These are phyloP conservation scores for Plebejus argus DNA, from an alignment of 2,888 invertebrate genomes.

Conservation along the genomic window DNA sequence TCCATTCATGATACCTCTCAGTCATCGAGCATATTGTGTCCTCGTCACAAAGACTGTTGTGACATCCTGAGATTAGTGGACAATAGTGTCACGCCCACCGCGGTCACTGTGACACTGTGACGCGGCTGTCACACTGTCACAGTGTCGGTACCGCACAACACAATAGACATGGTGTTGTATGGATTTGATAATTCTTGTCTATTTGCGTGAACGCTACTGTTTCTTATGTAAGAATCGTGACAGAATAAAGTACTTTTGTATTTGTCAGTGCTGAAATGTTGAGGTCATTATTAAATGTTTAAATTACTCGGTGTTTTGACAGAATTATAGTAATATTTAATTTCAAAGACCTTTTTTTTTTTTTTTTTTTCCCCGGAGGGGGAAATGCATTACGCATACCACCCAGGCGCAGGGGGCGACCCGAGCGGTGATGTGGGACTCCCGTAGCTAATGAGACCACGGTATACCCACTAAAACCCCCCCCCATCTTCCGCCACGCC, in stretches of 20 bases:
- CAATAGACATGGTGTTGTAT: not conserved
- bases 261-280: not conserved
- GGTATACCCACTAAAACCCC: no score
- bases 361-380: no score
- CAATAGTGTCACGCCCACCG: not conserved
- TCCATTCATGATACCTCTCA: not conserved
- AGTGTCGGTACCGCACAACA: conserved; percentile 2
- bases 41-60: not conserved
- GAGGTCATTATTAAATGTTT: not conserved
- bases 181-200: not conserved
- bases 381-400: no score
- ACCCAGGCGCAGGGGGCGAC: no score
- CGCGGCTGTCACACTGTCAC: not conserved
- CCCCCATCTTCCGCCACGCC: no score
- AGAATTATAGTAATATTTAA: no score
- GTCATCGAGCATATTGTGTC: not conserved
- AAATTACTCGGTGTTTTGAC: not conserved
- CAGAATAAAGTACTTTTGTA: not conserved
- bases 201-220: not conserved
- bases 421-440: no score
- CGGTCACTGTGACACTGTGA: not conserved
- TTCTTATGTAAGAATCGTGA: not conserved
- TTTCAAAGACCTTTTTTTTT: no score
- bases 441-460: no score
- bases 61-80: conserved; percentile 5